Conservation (phyloP, 2,113 vertebrate species). For the Lucifuga dentata region DNA sequence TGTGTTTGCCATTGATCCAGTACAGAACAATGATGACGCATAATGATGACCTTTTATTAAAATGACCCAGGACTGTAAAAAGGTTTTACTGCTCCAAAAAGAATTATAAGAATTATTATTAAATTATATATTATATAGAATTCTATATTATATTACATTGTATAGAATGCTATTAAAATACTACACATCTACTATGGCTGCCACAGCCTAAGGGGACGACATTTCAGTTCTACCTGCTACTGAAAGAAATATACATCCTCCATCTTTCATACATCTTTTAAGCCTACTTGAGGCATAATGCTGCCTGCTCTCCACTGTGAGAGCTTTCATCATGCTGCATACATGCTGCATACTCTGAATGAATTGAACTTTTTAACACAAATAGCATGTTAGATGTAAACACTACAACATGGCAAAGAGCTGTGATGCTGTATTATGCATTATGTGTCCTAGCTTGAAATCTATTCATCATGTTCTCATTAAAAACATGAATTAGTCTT, state of each 20-base stretch:
- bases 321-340: slow-evolving; percentile 41
- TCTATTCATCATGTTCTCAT: not conserved
- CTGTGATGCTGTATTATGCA: not conserved
- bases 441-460: not conserved
- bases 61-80: slow-evolving; percentile 5
- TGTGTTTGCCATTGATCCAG: slow-evolving; percentile 47
- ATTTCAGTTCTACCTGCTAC: slow-evolving; percentile 3
- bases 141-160: no score
- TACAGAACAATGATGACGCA: slow-evolving; percentile 24
- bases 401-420: slow-evolving; percentile 17
- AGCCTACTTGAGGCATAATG: slow-evolving; percentile 4
- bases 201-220: no score
- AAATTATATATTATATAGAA: no score
- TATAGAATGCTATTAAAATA: slow-evolving; percentile 18
- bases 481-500: not conserved
- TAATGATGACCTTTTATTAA: slow-evolving; percentile 19
- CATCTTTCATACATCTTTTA: slow-evolving; percentile 19
- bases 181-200: slow-evolving; percentile 7
- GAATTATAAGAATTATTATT: no score
- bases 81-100: slow-evolving; percentile 27
- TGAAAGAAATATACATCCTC: slow-evolving; percentile 18
- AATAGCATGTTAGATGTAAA: slow-evolving; percentile 42
- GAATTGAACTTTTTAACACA: slow-evolving; percentile 52
- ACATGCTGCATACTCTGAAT: slow-evolving; percentile 52
- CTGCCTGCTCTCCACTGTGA: slow-evolving; percentile 20